Base-by-base conservation (phyloP, 2,797 vertebrate genomes). In the Poeciliopsis paucimaculata region DNA sequence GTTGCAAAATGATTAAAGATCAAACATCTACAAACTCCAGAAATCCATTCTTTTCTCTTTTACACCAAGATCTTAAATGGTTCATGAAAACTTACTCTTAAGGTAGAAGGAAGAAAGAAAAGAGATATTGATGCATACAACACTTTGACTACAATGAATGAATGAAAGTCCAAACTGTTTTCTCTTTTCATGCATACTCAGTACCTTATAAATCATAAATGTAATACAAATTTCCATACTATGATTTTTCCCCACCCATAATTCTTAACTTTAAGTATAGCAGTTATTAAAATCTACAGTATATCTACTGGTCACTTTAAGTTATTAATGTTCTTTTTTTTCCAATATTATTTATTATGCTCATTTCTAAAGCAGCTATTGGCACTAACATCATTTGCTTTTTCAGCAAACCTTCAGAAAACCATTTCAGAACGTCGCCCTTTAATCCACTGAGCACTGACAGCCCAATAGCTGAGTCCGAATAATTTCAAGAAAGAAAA, bases 1-100 rank as follows among this genome's bases (percentile, higher is more conserved):
- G 43, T 13, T 51, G 36, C 51, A 43, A 11, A 18, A 78, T 71
- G 41, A 72, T 70, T 55, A 62, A 82, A 83, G 51, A 72, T 64
- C 73, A 41, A 34, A 8, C 9, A 41, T 62, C n/a, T 46, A 39
- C 49, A n/a, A 18, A 11, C 20, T 5, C 1, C 1, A 9, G 34
- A 73, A 75, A 55, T 20, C 45, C 6, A 10, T 64, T 20, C 9
- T 39, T 13, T 73, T 46, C 75, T 8, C 20, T 5, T 4, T 20
- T 5, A 55, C 11, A 46, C 2, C 1, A 57, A 39, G 23, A 77
- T 7, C 18, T 39, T 55, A 47, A 62, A 4, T 39, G 71, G 39
- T 15, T 68, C 36, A 73, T 78, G 3, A 71, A 82, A 68, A 53
- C 74, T 55, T 49, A 76, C 0, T 83, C 45, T 36, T 41, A 16